Base-by-base conservation (phyloP, 1,140 invertebrate genomes). In the Trypoxylus dichotomus region DNA sequence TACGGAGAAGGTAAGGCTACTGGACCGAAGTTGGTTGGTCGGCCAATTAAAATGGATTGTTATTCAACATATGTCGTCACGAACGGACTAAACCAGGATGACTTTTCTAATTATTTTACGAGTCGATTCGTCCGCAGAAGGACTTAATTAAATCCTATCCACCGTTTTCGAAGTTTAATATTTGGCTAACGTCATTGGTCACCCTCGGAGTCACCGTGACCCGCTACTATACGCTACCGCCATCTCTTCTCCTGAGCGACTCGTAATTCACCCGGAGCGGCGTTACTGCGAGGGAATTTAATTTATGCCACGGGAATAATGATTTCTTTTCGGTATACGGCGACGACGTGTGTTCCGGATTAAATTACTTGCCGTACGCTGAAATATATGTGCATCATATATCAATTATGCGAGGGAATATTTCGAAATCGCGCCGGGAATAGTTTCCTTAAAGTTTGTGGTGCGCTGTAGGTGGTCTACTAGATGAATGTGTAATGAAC, bases 71-170 rank as follows among this genome's bases (percentile, higher is more conserved):
- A 54, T 54, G 47, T 54, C 47, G 47, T 54, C 47, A 54, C 47
- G 47, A 19, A 15, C 15, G 47, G 47, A 54, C 47, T 19, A 6
- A 54, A 54, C 47, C 47, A 7, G 47, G 13, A 54, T 54, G 47
- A 54, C 47, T 54, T 54, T 54, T 54, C 47, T 54, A 54, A 54
- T 54, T 54, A 54, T 54, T 54, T 54, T 54, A 54, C 47, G 47
- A 54, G 47, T 54, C 47, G 47, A 54, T 54, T n/a, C 47, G 47
- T 54, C 47, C 47, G 19, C 47, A 54, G 47, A 54, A 54, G 47
- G 47, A 54, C 47, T 54, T 54, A 54, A 54, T 54, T 54, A 54
- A 54, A 54, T 54, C 47, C 47, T 19, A 54, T 54, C 47, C 47
- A 19, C 47, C 47, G 47, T 15, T 54, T 54, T 54, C 47, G 47